Base-by-base conservation (phyloP, 2,888 invertebrate genomes). In the Hirtodrosophila cameraria region DNA sequence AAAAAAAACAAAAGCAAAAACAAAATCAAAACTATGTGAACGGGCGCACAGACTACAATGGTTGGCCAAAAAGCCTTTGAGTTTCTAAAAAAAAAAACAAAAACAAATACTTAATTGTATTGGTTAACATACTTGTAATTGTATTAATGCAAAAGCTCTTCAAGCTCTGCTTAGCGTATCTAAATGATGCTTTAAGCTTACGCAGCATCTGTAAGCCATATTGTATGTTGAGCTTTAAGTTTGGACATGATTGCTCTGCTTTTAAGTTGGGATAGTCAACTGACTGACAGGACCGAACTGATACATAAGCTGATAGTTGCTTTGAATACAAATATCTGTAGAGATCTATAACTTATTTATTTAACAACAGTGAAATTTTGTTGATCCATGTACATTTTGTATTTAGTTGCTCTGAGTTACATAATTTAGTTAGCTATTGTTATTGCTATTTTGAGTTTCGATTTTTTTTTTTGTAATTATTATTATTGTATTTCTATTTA, bases 371-470 rank as follows among this genome's bases (percentile, higher is more conserved):
- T 46, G 52, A 36, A 45, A n/a, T 15, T n/a, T 46, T 46, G 54
- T 54, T 38, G 46, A 46, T 27, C 49, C 33, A 41, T 36, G 43
- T 35, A 48, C 9, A 41, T 61, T 23, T 41, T 61, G 33, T 50
- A 61, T 49, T 58, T 18, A 54, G 25, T 48, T 59, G 25, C 43
- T 52, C 38, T 48, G 35, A 60, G 55, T 60, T 71, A 38, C 11
- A 28, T 42, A 52, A 28, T 23, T 58, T 63, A 50, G 52, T 39
- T 64, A 54, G 50, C 23, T 48, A 71, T 70, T 82, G 70, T 76
- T 83, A 63, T 63, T 54, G 39, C 38, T 72, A 62, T 62, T 55
- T 57, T 49, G 28, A 39, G 30, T 31, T n/a, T 53, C 35, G 36
- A 43, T 52, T 50, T 7, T 2, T 23, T 41, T 52, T 50, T 7